A percentile compares a stretch with the other conserved stretches of the same genome.
Evolutionary conservation across 2,113 vertebrate species (phyloP).

Genomic region (Bufo bufo): DNA sequence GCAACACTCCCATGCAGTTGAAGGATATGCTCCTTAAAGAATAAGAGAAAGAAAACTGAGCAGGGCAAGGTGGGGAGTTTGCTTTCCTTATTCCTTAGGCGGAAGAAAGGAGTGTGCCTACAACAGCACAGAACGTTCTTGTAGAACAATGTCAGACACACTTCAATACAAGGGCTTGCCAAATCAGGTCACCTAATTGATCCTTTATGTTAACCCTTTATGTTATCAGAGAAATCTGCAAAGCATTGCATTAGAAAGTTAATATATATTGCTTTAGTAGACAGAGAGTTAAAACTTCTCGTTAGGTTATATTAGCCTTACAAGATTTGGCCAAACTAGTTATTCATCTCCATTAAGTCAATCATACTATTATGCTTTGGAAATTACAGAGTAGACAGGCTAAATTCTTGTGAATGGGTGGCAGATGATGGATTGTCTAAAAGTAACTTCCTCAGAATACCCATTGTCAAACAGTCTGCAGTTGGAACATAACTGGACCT

Average conservation of each 20-base stretch:
- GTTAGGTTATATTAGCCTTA: conserved; percentile 68
- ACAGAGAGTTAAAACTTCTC: conserved; percentile 45
- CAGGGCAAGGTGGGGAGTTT: conserved; percentile 58
- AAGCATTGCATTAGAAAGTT: conserved; percentile 55
- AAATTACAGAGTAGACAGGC: conserved; percentile 59
- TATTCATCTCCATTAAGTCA: conserved; percentile 72
- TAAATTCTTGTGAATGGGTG: conserved; percentile 58
- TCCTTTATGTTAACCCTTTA: conserved; percentile 58
- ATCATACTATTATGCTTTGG: conserved; percentile 65
- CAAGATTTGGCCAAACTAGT: conserved; percentile 66
- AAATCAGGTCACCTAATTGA: conserved; percentile 62
- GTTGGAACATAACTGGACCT: conserved; percentile 29
- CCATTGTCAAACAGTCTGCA: conserved; percentile 46
- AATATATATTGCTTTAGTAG: not conserved
- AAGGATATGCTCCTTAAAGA: conserved; percentile 60
- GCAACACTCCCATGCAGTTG: conserved; percentile 62
- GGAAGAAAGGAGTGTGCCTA: conserved; percentile 70
- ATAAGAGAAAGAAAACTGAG: conserved; percentile 49
- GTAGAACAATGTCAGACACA: conserved; percentile 74
- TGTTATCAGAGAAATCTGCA: conserved; percentile 48
- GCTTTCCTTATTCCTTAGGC: conserved; percentile 61
- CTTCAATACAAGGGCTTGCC: conserved; percentile 69
- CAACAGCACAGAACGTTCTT: conserved; percentile 69
- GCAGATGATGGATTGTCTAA: conserved; percentile 61
- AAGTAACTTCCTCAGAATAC: conserved; percentile 45